phyloP scores from a whole-genome alignment of 2,797 vertebrate species.

The Hyperoplus lanceolatus region DNA sequence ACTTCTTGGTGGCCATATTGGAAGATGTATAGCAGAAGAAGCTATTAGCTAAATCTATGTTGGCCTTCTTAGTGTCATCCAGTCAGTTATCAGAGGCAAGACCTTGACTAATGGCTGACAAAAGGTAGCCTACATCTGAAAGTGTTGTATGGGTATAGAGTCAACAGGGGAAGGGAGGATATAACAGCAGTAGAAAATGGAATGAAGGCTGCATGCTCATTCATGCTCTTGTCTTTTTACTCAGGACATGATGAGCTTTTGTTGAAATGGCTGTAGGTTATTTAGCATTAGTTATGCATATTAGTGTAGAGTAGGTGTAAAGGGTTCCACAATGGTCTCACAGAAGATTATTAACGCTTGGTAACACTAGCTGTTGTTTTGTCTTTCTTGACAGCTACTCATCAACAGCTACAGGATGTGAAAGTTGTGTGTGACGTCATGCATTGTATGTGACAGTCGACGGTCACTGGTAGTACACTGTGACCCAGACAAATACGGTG shows the following conservation, averaged over 20 bases:
- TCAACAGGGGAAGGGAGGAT: neutral
- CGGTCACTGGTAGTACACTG: neutral
- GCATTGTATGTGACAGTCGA: neutral
- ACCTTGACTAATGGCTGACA: neutral
- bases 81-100: neutral
- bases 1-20: slow-evolving; percentile 21
- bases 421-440: neutral
- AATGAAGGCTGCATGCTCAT: neutral
- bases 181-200: neutral
- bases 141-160: slow-evolving; percentile 2
- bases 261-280: neutral
- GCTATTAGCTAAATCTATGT: neutral
- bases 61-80: neutral
- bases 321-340: slow-evolving; percentile 8
- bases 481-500: neutral
- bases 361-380: neutral
- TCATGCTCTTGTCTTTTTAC: neutral
- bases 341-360: neutral
- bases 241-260: neutral
- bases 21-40: neutral
- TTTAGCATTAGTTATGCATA: neutral
- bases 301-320: neutral
- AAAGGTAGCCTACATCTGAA: neutral
- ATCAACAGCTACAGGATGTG: slow-evolving; percentile 5
- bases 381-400: slow-evolving; percentile 12